These are phyloP conservation scores for Hypocryptadius cinnamomeus DNA, from an alignment of 2,113 vertebrate genomes.

Conservation along the genomic window DNA sequence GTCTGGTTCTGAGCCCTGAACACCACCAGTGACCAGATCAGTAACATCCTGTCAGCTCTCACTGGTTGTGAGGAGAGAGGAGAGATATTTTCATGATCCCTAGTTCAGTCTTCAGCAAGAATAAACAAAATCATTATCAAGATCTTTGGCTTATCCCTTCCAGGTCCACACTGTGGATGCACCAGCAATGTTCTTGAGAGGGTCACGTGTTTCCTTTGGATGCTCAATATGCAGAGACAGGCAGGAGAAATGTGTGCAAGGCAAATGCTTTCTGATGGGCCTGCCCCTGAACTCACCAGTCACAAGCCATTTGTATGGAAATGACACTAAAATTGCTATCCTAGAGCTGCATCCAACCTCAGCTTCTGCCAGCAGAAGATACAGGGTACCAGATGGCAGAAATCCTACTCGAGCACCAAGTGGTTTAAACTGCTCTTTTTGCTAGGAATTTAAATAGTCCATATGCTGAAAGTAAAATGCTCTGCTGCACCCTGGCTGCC, in stretches of 20 bases:
- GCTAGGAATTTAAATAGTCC: slow-evolving; percentile 31
- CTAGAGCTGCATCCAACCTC: not conserved
- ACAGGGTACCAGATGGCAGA: slow-evolving; percentile 29
- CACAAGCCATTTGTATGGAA: slow-evolving; percentile 25
- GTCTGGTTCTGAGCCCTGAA: not conserved
- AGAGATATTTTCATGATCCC: not conserved
- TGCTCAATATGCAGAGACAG: not conserved
- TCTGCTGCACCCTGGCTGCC: slow-evolving; percentile 3
- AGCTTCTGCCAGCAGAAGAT: slow-evolving; percentile 28
- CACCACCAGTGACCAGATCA: not conserved
- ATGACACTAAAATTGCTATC: not conserved
- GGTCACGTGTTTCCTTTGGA: not conserved
- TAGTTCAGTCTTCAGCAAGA: not conserved
- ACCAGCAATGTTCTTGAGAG: not conserved
- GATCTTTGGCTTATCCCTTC: not conserved
- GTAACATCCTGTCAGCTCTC: not conserved
- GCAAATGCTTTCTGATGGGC: not conserved
- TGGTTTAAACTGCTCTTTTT: slow-evolving; percentile 31
- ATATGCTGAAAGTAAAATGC: not conserved
- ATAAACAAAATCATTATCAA: not conserved
- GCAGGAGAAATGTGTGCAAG: not conserved
- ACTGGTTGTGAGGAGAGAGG: not conserved
- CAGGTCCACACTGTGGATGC: not conserved
- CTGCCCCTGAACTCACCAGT: not conserved
- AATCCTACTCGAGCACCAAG: slow-evolving; percentile 10